Evolutionary conservation across 2,113 vertebrate species (phyloP), one percentile per base, ranked within the genome.

Genomic region (Hippocampus abdominalis): DNA sequence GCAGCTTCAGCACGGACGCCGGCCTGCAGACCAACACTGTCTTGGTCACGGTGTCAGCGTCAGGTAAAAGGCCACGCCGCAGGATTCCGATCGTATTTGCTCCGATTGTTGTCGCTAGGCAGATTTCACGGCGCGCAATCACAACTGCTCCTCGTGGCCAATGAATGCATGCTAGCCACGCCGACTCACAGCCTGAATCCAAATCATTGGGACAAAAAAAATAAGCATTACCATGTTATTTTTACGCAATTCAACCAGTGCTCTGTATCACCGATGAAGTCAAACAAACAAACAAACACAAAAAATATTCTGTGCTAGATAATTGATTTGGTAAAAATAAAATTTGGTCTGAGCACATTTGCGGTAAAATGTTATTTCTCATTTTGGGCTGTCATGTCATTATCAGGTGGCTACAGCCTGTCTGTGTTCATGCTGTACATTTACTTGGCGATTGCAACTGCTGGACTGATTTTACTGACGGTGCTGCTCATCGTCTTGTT

Each of bases 21-120:
- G 88, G 88, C 21, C 83, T 87, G 0, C 77, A 84, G 75, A 91
- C 78, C 74, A 89, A 77, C 54, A 88, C 78, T 0, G 65, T 92
- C 65, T 75, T 68, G 69, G 85, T 93, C 72, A 84, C 77, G 4
- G 73, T 90, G 20, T 8, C 70, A 6, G 1, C 73, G 3, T 42
- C 81, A 87, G 92, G 92, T 94, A 88, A 25, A 20, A 7, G 42
- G 4, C 18, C 27, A 16, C 57, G 18, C n/a, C n/a, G 13, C 23
- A 1, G 12, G 46, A 13, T 5, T 15, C 15, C 48, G 18, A 21
- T 49, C 48, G 48, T 8, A 49, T 18, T 49, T 48, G 46, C 20
- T 51, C 20, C 1, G 20, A 21, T 21, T n/a, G 20, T 51, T 51
- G 49, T 51, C 21, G 20, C 49, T 8, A 8, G 49, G 20, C 20